Evolutionary conservation across 1,140 invertebrate species (phyloP).

Genomic region (Aphaenogaster rudis): DNA sequence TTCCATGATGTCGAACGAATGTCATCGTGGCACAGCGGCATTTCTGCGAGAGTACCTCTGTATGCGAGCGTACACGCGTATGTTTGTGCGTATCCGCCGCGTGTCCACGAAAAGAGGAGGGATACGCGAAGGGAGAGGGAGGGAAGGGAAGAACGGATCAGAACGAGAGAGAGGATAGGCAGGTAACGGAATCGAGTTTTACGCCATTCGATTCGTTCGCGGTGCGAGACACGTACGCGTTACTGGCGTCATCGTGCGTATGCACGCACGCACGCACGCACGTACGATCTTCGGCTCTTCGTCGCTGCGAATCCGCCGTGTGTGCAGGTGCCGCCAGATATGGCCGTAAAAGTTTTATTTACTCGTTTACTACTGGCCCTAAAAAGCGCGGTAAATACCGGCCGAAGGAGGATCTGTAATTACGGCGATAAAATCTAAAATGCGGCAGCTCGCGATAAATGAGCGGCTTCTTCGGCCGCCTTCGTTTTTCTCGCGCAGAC

Average conservation of each 20-base stretch:
- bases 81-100: neutral
- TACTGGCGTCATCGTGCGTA: slow-evolving; percentile 30
- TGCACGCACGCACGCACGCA: neutral
- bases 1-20: slow-evolving; percentile 56
- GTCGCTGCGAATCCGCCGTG: slow-evolving; percentile 14
- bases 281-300: slow-evolving; percentile 47
- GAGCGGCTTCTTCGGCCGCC: slow-evolving; percentile 23
- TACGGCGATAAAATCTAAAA: slow-evolving; percentile 59
- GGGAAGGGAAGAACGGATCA: neutral
- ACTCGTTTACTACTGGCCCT: slow-evolving; percentile 59
- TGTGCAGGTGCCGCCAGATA: slow-evolving; percentile 59
- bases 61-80: neutral
- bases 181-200: slow-evolving; percentile 64
- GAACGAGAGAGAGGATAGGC: slow-evolving; percentile 42
- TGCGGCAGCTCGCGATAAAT: slow-evolving; percentile 58
- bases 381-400: slow-evolving; percentile 63
- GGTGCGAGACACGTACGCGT: slow-evolving; percentile 32
- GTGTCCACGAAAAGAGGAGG: slow-evolving; percentile 33
- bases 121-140: neutral
- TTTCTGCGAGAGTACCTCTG: neutral
- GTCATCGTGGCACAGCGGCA: slow-evolving; percentile 41
- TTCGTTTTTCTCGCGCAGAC: slow-evolving; percentile 13
- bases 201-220: slow-evolving; percentile 55
- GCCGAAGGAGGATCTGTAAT: slow-evolving; percentile 60
- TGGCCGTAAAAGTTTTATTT: slow-evolving; percentile 64